Evolutionary conservation across 2,888 invertebrate species (phyloP), one percentile per base, ranked within the genome.

Genomic region (Cheilosia impressa): DNA sequence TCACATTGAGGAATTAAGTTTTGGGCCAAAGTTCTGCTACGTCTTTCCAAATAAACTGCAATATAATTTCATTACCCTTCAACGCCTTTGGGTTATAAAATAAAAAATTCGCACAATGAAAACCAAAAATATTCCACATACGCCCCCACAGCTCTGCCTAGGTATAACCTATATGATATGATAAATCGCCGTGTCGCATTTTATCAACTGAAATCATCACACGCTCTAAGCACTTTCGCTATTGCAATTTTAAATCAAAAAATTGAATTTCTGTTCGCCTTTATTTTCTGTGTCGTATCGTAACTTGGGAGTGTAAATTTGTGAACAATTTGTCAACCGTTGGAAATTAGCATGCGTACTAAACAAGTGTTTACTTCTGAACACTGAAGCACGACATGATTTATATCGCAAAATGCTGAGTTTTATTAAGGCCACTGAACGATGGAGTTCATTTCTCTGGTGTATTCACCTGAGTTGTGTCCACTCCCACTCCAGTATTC

Each of bases 231-330:
- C 50, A 58, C 58, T 47, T 17, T 24, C 17, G 58, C 27, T 60
- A 60, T 38, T 71, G 50, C 58, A 71, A 71, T 71, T 60, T 60
- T 17, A 47, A 6, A 34, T 60, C 38, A 60, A 6, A 50, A 58
- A 71, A 71, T 58, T 71, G 58, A 60, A 60, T n/a, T 60, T 60
- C 17, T 47, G 17, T 47, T 17, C 17, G 17, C 17, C 58, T 50
- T 38, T 41, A 41, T 41, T 17, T 27, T 60, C 41, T 45, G 7
- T 17, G n/a, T 24, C 55, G 34, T 52, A 13, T 24, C 55, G 34
- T 52, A 13, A 50, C 38, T 38, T 3, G 10, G 22, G 22, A 24
- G 27, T 52, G 34, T 19, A 34, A 22, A 52, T 52, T 38, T 38
- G 38, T n/a, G 50, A 15, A 50, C 38, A 22, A 65, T 65, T 65